phyloP scores from a whole-genome alignment of 2,888 invertebrate genomes.

The Hesperia comma region DNA sequence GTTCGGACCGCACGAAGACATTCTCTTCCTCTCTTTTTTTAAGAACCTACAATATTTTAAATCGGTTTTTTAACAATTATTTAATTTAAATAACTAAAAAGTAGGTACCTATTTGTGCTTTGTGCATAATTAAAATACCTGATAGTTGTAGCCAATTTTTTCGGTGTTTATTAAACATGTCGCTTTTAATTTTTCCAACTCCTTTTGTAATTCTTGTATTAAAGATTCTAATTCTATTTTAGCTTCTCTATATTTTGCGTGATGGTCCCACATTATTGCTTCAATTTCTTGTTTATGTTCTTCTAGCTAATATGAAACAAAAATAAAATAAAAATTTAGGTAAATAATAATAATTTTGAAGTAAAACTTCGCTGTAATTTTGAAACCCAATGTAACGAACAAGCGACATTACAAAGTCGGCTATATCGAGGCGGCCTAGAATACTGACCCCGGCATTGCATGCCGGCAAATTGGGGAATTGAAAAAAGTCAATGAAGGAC shows the following conservation, averaged over 20 bases:
- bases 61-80: not conserved
- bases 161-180: constrained; percentile 93
- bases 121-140: constrained; percentile 61
- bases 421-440: too few relatives aligned
- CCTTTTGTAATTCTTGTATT: constrained; percentile 89
- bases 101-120: too few relatives aligned
- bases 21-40: constrained; percentile 95
- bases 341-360: not conserved
- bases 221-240: constrained; percentile 88
- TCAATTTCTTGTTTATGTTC: constrained; percentile 84
- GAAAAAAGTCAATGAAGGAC: too few relatives aligned
- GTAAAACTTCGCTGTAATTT: not conserved
- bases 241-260: constrained; percentile 87
- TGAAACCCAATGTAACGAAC: too few relatives aligned
- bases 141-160: constrained; percentile 95
- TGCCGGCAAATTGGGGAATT: too few relatives aligned
- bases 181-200: constrained; percentile 90
- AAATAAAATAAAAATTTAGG: constrained; percentile 15
- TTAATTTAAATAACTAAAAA: not conserved
- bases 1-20: constrained; percentile 89
- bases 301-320: constrained; percentile 58
- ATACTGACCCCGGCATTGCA: too few relatives aligned
- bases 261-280: constrained; percentile 86
- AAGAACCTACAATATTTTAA: constrained; percentile 79
- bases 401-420: too few relatives aligned